phyloP scores from a whole-genome alignment of 2,888 invertebrate species.

The Caenorhabditis afra region DNA sequence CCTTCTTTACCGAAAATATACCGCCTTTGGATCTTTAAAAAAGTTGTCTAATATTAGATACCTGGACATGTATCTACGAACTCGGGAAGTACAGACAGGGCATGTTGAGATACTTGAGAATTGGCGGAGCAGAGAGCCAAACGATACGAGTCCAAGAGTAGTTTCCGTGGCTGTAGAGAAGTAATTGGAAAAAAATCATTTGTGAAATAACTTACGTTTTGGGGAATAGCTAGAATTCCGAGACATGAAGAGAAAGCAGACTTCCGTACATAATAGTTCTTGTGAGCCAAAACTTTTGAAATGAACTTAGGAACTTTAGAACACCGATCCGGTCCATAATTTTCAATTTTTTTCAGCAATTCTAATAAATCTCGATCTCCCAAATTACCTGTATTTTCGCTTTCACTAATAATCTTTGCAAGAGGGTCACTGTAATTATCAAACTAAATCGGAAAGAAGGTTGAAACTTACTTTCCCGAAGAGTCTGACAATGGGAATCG shows the following conservation, averaged over 20 bases:
- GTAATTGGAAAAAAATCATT: too few relatives aligned
- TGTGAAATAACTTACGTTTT: slow-evolving; percentile 50
- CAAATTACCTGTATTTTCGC: slow-evolving; percentile 11
- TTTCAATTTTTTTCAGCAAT: slow-evolving; percentile 40
- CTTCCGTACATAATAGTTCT: slow-evolving; percentile 23
- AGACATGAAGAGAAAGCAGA: slow-evolving; percentile 33
- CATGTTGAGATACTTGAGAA: slow-evolving; percentile 37
- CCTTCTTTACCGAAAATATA: too few relatives aligned
- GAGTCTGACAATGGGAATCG: slow-evolving; percentile 9
- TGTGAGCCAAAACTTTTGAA: slow-evolving; percentile 25
- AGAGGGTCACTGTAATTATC: slow-evolving; percentile 37
- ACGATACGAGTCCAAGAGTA: slow-evolving; percentile 50
- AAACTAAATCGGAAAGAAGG: neutral
- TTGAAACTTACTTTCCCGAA: neutral
- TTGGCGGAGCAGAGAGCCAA: slow-evolving; percentile 39
- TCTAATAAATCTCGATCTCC: slow-evolving; percentile 40
- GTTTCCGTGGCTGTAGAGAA: slow-evolving; percentile 33
- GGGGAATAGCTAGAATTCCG: slow-evolving; percentile 11
- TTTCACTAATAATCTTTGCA: slow-evolving; percentile 37
- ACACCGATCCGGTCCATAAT: slow-evolving; percentile 15
- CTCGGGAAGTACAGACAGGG: slow-evolving; percentile 31
- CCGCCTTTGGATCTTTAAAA: too few relatives aligned
- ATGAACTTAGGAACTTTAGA: slow-evolving; percentile 46
- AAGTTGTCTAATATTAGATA: too few relatives aligned
- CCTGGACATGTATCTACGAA: slow-evolving; percentile 51